These are phyloP conservation scores for Coenobita brevimanus DNA, from an alignment of 1,140 invertebrate genomes.

Conservation along the genomic window DNA sequence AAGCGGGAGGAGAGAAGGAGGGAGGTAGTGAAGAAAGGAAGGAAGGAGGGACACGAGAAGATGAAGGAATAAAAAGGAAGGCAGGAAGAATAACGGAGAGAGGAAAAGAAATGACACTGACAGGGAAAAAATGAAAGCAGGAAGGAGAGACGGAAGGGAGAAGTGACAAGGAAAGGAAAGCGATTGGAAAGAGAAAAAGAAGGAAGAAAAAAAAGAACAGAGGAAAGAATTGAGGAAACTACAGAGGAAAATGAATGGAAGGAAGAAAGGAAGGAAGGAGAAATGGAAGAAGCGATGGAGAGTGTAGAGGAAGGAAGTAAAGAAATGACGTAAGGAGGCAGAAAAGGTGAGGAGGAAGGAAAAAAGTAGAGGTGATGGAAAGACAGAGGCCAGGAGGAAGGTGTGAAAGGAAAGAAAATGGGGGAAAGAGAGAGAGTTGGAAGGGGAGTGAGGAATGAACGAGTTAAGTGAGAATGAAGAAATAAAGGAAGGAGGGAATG, in stretches of 20 bases:
- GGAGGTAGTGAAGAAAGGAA: no score
- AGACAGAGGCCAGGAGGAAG: background rate
- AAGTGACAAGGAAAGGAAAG: background rate
- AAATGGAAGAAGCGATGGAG: background rate
- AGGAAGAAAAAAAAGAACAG: background rate
- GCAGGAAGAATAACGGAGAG: no score
- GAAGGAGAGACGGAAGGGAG: background rate
- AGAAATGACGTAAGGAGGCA: background rate
- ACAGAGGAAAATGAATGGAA: background rate
- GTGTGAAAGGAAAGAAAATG: background rate
- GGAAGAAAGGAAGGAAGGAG: slow-evolving; percentile 2
- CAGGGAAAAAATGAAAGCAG: background rate
- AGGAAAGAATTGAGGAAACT: background rate
- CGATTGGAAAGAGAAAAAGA: background rate
- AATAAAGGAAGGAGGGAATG: background rate
- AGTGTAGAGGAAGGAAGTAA: background rate
- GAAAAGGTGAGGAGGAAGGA: no score
- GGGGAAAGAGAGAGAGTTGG: background rate
- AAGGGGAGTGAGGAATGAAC: no score
- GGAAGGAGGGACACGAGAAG: background rate
- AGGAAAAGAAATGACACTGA: background rate
- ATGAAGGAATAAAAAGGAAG: background rate
- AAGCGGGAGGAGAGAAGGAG: no score
- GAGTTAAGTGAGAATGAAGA: no score
- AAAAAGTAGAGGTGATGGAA: background rate